These are phyloP conservation scores for Vespertilio murinus DNA, from an alignment of 2,797 vertebrate species.

Conservation along the genomic window DNA sequence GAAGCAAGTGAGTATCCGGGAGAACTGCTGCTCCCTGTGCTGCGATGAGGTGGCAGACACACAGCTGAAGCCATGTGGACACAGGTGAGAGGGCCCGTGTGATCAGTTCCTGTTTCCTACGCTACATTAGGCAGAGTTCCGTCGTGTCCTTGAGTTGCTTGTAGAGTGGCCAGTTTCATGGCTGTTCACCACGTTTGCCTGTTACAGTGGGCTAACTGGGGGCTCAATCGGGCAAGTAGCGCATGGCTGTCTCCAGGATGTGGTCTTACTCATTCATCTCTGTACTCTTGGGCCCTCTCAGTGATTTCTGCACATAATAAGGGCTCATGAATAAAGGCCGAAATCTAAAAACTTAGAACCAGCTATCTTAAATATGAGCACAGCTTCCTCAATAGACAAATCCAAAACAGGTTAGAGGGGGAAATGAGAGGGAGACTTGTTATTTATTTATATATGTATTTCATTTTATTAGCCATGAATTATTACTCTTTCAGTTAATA, in stretches of 20 bases:
- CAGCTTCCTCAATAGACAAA: no score
- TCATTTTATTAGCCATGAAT: not conserved
- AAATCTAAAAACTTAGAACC: no score
- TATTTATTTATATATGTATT: not conserved
- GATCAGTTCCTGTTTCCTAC: not conserved
- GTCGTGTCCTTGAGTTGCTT: not conserved
- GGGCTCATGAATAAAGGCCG: no score
- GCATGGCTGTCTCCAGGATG: not conserved
- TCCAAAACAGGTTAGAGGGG: no score
- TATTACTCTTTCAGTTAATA: not conserved
- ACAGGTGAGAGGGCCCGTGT: constrained; percentile 88
- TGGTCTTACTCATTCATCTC: no score
- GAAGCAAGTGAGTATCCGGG: constrained; percentile 98
- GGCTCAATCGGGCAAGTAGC: not conserved
- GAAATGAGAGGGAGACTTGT: no score
- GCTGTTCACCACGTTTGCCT: not conserved
- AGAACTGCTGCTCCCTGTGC: constrained; percentile 99
- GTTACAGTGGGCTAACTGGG: not conserved
- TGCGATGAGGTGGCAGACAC: constrained; percentile 98
- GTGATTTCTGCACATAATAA: no score
- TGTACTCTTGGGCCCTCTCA: no score
- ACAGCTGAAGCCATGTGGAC: constrained; percentile 96
- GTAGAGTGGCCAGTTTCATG: not conserved
- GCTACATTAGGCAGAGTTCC: not conserved
- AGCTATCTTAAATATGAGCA: no score